Conservation (phyloP, 1,140 invertebrate species). For the Saccostrea glomerata region DNA sequence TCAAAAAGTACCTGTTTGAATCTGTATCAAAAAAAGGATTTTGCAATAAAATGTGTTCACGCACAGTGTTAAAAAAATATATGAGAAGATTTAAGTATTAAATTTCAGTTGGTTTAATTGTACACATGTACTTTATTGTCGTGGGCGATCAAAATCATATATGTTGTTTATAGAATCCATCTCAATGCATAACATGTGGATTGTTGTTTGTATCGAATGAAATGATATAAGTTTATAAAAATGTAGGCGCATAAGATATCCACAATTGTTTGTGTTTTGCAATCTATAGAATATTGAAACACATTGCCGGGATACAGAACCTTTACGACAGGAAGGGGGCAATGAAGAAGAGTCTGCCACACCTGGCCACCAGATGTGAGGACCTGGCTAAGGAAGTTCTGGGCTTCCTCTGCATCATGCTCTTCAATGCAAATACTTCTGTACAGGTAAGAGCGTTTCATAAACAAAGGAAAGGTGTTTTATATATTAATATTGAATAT, state of each 20-base stretch:
- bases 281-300: conserved; percentile 67
- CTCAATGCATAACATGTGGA: too few relatives aligned
- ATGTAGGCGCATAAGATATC: background rate
- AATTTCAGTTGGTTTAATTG: too few relatives aligned
- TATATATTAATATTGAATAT: too few relatives aligned
- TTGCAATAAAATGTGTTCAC: too few relatives aligned
- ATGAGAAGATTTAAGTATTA: too few relatives aligned
- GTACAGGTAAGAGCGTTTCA: conserved; percentile 71
- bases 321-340: conserved; percentile 73
- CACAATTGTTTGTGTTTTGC: background rate
- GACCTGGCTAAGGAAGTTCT: conserved; percentile 77
- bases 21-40: too few relatives aligned
- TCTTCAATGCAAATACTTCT: conserved; percentile 77
- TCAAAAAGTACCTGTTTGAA: conserved; percentile 63
- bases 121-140: too few relatives aligned
- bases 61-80: too few relatives aligned
- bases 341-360: conserved; percentile 76
- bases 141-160: too few relatives aligned
- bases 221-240: background rate
- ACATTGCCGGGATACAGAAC: conserved; percentile 74
- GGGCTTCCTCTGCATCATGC: conserved; percentile 76
- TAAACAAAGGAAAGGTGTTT: too few relatives aligned
- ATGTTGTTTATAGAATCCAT: too few relatives aligned
- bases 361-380: conserved; percentile 76
- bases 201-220: background rate